Percentiles rank a stretch among this genome's conserved stretches.
phyloP scores from a whole-genome alignment of 2,888 invertebrate genomes.

The Nycteola revayana region DNA sequence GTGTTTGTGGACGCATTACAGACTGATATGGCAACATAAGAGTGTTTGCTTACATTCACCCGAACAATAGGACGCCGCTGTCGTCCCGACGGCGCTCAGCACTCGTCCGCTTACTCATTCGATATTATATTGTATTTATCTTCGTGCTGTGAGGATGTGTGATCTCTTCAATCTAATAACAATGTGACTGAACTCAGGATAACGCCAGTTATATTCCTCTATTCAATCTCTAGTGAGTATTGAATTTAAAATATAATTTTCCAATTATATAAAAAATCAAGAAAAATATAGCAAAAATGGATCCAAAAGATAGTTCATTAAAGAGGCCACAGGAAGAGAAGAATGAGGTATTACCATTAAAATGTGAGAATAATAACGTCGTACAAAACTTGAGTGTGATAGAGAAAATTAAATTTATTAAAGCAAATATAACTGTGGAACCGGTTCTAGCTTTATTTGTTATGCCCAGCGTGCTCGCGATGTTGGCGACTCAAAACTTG shows the following conservation, averaged over 20 bases:
- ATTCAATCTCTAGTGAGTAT: constrained; percentile 22
- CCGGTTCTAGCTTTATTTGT: constrained; percentile 85
- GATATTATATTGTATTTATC: constrained; percentile 50
- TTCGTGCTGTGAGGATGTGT: constrained; percentile 40
- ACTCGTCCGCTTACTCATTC: constrained; percentile 38
- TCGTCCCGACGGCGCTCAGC: constrained; percentile 23
- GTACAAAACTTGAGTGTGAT: constrained; percentile 55
- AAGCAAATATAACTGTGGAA: constrained; percentile 84
- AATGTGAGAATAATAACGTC: constrained; percentile 44
- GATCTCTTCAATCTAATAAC: constrained; percentile 33
- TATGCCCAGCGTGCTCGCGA: constrained; percentile 85
- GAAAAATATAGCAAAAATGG: constrained; percentile 39
- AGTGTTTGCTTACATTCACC: constrained; percentile 60
- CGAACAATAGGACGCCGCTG: constrained; percentile 58
- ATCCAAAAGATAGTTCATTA: constrained; percentile 36
- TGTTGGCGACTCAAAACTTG: constrained; percentile 90
- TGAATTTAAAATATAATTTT: constrained; percentile 20
- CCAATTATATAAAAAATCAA: constrained; percentile 1
- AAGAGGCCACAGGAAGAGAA: constrained; percentile 35
- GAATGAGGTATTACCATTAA: constrained; percentile 55
- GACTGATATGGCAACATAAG: constrained; percentile 69
- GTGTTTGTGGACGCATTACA: constrained; percentile 61
- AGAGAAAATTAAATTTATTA: constrained; percentile 73
- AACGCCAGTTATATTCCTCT: constrained; percentile 13
- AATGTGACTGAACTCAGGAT: constrained; percentile 37